Base-by-base conservation (phyloP, 2,113 vertebrate genomes). In the Chaetops frenatus region DNA sequence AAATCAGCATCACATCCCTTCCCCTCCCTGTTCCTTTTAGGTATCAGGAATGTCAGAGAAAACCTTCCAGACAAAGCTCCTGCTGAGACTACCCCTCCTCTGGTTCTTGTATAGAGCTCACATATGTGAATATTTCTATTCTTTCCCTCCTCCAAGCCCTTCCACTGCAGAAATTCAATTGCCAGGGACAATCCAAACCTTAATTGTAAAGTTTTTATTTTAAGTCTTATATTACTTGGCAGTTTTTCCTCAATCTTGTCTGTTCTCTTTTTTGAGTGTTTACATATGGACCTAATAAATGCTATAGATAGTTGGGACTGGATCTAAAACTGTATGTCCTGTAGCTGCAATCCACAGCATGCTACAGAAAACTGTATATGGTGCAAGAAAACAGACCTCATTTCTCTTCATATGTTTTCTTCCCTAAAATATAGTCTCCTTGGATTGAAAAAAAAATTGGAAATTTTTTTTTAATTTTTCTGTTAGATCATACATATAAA, bases 131-230 rank as follows among this genome's bases (percentile, higher is more conserved):
- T 72, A 76, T 53, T 76, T 79, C 38, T 71, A 79, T 60, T 48
- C 20, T 82, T 82, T 72, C 36, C 29, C n/a, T 60, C 21, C 24
- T 38, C 28, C 36, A n/a, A 72, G 29, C 79, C 66, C 40, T 85
- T 88, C 57, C 36, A 81, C 22, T 51, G 22, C n/a, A 88, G 38
- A 82, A 82, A 88, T 72, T 51, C 24, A 31, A 77, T 48, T 95
- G 53, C 66, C 33, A 86, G 71, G 62, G 79, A 86, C 79, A 90
- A 67, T 85, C 53, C 16, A 12, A 93, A 85, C 58, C 22, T 76
- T 92, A 76, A 86, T 53, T 92, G 53, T 82, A 88, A 76, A 85
- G 44, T 82, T 94, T 79, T 85, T 84, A 85, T 88, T 88, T 94
- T 72, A 88, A 90, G 66, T 67, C 61, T 90, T 85, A 90, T 20